Conservation (phyloP, 2,888 invertebrate genomes). For the Merodon equestris region DNA sequence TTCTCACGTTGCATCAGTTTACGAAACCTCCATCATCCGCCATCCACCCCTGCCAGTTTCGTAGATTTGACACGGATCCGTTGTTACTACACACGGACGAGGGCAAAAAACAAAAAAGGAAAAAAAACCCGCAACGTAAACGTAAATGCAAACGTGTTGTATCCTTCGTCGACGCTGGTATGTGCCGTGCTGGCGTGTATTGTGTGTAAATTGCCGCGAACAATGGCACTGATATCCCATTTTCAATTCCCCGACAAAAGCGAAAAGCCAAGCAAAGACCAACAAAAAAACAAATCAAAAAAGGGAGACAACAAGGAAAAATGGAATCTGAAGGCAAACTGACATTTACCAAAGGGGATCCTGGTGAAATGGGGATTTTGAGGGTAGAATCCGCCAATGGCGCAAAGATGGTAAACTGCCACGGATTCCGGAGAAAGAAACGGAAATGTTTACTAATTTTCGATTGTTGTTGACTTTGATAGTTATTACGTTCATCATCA, state of each 20-base stretch:
- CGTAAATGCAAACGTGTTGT: conserved; percentile 18
- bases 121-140: no score
- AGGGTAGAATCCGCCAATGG: no score
- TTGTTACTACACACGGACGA: neutral
- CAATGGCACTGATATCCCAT: conserved; percentile 52
- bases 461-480: conserved; percentile 66
- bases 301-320: no score
- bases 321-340: no score
- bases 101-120: conserved; percentile 1
- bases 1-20: conserved; percentile 67
- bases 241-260: conserved; percentile 54
- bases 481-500: conserved; percentile 63
- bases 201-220: conserved; percentile 48
- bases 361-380: conserved; percentile 19
- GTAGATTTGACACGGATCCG: neutral
- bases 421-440: neutral
- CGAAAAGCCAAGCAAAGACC: neutral
- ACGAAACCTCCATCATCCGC: conserved; percentile 15
- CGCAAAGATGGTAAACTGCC: neutral
- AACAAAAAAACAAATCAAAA: no score
- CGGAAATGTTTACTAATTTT: conserved; percentile 58
- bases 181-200: conserved; percentile 31
- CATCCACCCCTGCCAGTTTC: conserved; percentile 1
- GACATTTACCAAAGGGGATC: conserved; percentile 4
- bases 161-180: neutral